Percentiles rank a stretch among this genome's conserved stretches.
Evolutionary conservation across 2,888 invertebrate species (phyloP).

Genomic region (Ethmia dodecea): DNA sequence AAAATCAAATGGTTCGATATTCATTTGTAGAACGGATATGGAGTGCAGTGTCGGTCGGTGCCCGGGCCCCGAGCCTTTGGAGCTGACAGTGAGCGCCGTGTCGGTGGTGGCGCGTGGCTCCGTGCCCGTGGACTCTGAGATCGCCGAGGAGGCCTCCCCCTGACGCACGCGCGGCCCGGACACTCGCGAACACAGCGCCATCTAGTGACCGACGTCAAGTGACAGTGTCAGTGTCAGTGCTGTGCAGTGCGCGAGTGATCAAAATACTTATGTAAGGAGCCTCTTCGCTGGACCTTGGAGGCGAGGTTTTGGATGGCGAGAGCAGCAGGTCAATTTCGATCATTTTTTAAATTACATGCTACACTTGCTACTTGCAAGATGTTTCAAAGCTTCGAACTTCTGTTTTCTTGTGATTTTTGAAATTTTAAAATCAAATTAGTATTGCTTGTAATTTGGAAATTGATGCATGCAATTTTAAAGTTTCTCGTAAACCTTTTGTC

Average conservation of each 20-base stretch:
- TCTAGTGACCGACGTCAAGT: not conserved
- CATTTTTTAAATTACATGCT: too few species aligned
- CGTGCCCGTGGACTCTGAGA: constrained; percentile 39
- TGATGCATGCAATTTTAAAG: constrained; percentile 1
- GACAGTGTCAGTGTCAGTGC: not conserved
- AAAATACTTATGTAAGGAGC: too few species aligned
- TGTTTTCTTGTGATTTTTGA: too few species aligned
- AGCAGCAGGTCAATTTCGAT: too few species aligned
- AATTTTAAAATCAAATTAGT: too few species aligned
- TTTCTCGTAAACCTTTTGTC: constrained; percentile 3
- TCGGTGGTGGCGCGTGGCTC: constrained; percentile 37
- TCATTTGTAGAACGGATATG: constrained; percentile 56
- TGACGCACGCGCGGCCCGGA: constrained; percentile 43
- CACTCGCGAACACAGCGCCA: not conserved
- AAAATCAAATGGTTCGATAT: not conserved
- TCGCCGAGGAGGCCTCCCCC: constrained; percentile 67
- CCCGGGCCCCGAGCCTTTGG: constrained; percentile 44
- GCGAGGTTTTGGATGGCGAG: too few species aligned
- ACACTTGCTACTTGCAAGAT: too few species aligned
- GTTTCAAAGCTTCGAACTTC: too few species aligned
- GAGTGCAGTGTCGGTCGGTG: constrained; percentile 69
- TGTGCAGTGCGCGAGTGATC: too few species aligned
- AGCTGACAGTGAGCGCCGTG: constrained; percentile 43
- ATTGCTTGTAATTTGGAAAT: too few species aligned
- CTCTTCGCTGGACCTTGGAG: too few species aligned